phyloP scores from a whole-genome alignment of 2,113 vertebrate species.

The Dipodomys merriami region DNA sequence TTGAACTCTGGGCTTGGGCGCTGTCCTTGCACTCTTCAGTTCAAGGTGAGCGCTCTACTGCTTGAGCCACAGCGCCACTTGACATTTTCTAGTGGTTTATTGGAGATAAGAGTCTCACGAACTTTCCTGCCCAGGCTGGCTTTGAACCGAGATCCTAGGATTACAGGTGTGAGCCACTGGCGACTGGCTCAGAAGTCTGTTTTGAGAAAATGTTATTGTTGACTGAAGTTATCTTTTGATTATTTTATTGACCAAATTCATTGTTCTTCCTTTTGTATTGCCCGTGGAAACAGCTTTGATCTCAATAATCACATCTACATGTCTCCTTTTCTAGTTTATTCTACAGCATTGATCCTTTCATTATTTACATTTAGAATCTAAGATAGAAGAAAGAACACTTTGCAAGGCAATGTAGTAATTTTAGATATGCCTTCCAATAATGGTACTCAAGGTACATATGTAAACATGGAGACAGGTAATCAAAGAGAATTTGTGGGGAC shows the following conservation, averaged over 20 bases:
- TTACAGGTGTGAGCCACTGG: too few species aligned
- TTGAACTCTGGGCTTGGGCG: too few species aligned
- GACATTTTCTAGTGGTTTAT: too few species aligned
- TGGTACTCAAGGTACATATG: too few species aligned
- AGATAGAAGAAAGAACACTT: not conserved
- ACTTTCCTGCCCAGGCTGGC: too few species aligned
- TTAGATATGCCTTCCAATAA: not conserved
- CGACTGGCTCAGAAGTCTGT: not conserved
- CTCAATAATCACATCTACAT: slow-evolving; percentile 40
- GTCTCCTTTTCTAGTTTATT: not conserved
- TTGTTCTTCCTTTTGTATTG: slow-evolving; percentile 12
- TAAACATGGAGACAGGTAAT: too few species aligned
- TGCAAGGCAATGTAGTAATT: not conserved
- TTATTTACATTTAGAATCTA: not conserved
- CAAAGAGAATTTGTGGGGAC: too few species aligned
- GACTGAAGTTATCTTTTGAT: slow-evolving; percentile 27
- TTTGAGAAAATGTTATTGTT: slow-evolving; percentile 27
- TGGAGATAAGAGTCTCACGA: too few species aligned
- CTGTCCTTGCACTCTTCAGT: too few species aligned
- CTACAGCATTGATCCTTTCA: not conserved
- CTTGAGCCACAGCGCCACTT: too few species aligned
- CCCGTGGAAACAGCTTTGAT: not conserved
- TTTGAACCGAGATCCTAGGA: too few species aligned
- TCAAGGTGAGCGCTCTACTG: too few species aligned
- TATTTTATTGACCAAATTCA: slow-evolving; percentile 29